Evolutionary conservation across 1,140 invertebrate species (phyloP).

Genomic region (Atta colombica): DNA sequence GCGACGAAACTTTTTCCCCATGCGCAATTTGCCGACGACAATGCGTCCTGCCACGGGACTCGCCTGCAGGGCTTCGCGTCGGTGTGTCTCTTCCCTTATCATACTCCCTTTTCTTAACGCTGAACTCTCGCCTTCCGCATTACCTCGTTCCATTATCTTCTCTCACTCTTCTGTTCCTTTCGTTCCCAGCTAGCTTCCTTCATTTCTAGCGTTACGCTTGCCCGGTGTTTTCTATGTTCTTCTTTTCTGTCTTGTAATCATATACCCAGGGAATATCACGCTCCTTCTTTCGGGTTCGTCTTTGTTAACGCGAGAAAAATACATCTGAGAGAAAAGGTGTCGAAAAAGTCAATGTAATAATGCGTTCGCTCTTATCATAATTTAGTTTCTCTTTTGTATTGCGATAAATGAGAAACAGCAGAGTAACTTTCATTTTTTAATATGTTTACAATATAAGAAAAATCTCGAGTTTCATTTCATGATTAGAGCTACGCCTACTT

Average conservation of each 20-base stretch:
- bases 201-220: constrained; percentile 7
- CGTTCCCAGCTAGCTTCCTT: not conserved
- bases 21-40: constrained; percentile 61
- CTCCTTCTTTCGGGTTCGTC: not conserved
- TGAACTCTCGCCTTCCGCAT: constrained; percentile 32
- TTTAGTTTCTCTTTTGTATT: not conserved
- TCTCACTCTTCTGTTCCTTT: not conserved
- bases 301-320: constrained; percentile 26
- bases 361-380: constrained; percentile 1
- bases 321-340: not conserved
- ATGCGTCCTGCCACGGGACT: constrained; percentile 35
- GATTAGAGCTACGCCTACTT: not conserved
- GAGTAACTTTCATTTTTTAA: not conserved
- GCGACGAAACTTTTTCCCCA: constrained; percentile 52
- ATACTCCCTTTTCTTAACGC: constrained; percentile 18
- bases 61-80: constrained; percentile 41
- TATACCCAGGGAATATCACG: constrained; percentile 21
- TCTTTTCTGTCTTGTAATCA: constrained; percentile 14
- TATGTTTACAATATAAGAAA: not conserved
- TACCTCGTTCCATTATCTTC: constrained; percentile 1
- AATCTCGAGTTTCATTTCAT: constrained; percentile 3
- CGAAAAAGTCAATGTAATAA: constrained; percentile 39
- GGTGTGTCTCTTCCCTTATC: constrained; percentile 19
- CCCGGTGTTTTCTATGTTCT: not conserved
- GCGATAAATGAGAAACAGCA: not conserved